Evolutionary conservation across 2,888 invertebrate genomes (phyloP).

Genomic region (Amaurobius ferox): DNA sequence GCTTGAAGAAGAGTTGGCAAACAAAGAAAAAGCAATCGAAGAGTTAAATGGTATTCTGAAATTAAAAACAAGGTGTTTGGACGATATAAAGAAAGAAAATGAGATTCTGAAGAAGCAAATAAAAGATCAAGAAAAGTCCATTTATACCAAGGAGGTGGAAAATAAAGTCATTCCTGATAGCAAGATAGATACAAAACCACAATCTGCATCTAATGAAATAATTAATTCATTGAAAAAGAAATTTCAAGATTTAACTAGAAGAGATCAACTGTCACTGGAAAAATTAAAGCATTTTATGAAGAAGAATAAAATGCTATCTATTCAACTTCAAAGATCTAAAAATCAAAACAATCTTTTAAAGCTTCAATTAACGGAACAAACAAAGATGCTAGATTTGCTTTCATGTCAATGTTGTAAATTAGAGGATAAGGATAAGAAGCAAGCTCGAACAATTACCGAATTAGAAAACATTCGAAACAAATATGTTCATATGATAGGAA

Average conservation of each 20-base stretch:
- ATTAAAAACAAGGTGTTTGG: not conserved
- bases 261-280: not conserved
- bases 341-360: not conserved
- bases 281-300: not conserved
- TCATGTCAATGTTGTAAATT: not conserved
- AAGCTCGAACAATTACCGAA: not conserved
- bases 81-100: not conserved
- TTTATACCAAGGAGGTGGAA: too few species aligned
- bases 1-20: constrained; percentile 41
- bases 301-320: not conserved
- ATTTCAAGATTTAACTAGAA: not conserved
- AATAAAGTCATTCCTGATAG: not conserved
- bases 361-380: not conserved
- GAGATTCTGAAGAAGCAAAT: not conserved
- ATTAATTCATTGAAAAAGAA: not conserved
- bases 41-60: not conserved
- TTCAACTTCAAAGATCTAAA: not conserved
- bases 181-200: too few species aligned
- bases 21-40: constrained; percentile 27
- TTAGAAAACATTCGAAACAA: constrained; percentile 22
- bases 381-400: not conserved
- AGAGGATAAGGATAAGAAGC: constrained; percentile 7
- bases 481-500: not conserved
- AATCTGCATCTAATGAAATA: not conserved
- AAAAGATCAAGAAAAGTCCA: not conserved